Evolutionary conservation across 1,140 invertebrate species (phyloP).

Genomic region (Phenacoccus solenopsis): DNA sequence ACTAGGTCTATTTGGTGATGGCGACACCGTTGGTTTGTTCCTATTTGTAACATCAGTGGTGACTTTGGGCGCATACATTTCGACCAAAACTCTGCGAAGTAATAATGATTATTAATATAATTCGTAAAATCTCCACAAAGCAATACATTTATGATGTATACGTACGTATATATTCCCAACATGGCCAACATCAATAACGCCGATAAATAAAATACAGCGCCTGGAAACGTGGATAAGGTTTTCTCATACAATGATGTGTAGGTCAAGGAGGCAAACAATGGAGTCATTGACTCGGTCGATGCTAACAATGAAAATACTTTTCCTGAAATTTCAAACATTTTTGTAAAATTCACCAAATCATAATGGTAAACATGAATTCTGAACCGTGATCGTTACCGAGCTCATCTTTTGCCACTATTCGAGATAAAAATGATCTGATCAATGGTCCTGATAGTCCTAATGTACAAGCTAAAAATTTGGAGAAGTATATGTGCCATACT

Average conservation of each 20-base stretch:
- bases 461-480: not conserved
- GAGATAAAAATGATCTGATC: not conserved
- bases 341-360: not conserved
- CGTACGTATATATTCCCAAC: not conserved
- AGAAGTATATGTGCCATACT: not conserved
- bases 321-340: conserved; percentile 18
- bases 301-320: conserved; percentile 21
- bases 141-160: too few relatives aligned
- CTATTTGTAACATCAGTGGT: too few relatives aligned
- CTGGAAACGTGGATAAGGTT: not conserved
- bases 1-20: too few relatives aligned
- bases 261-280: conserved; percentile 9
- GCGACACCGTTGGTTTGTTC: too few relatives aligned
- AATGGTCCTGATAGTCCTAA: not conserved
- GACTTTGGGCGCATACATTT: too few relatives aligned
- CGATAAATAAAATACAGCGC: not conserved
- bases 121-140: too few relatives aligned
- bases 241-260: conserved; percentile 23
- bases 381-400: not conserved
- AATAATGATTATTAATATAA: too few relatives aligned
- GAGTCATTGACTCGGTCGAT: conserved; percentile 14
- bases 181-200: not conserved
- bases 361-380: too few relatives aligned
- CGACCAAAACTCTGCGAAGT: too few relatives aligned
- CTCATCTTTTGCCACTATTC: not conserved